Conservation (phyloP, 2,888 invertebrate genomes). For the Drosophila demipolita region DNA sequence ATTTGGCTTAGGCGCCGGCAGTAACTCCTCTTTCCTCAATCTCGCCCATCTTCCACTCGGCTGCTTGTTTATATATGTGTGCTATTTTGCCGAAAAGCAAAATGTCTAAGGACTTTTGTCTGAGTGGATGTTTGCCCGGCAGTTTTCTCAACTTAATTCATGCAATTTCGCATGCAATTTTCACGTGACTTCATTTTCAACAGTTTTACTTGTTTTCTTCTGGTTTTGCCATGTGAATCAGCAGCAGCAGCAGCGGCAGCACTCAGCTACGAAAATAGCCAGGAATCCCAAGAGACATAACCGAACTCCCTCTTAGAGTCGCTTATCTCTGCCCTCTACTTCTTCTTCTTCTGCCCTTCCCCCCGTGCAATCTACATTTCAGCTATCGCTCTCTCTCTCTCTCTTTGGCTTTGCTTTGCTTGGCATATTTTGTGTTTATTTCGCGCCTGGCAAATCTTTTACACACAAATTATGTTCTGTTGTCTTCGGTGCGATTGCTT, state of each 20-base stretch:
- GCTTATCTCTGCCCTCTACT: neutral
- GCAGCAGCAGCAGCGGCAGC: constrained; percentile 2
- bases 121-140: constrained; percentile 78
- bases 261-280: constrained; percentile 34
- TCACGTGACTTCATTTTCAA: constrained; percentile 55
- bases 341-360: neutral
- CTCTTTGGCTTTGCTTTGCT: neutral
- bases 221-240: constrained; percentile 16
- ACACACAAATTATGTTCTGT: constrained; percentile 71
- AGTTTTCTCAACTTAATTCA: constrained; percentile 63
- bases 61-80: constrained; percentile 52
- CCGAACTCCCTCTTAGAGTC: constrained; percentile 21
- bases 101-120: constrained; percentile 84
- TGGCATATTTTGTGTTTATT: constrained; percentile 21
- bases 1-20: constrained; percentile 55
- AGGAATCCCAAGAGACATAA: constrained; percentile 35
- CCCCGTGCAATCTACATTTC: neutral
- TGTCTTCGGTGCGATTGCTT: constrained; percentile 24
- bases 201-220: constrained; percentile 19
- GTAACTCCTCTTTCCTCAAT: neutral
- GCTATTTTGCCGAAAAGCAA: constrained; percentile 80
- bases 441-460: constrained; percentile 33
- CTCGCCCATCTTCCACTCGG: constrained; percentile 1
- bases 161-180: constrained; percentile 77
- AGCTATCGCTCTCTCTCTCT: neutral